Evolutionary conservation across 2,113 vertebrate species (phyloP), one percentile per base, ranked within the genome.

Genomic region (Halcyon senegalensis): DNA sequence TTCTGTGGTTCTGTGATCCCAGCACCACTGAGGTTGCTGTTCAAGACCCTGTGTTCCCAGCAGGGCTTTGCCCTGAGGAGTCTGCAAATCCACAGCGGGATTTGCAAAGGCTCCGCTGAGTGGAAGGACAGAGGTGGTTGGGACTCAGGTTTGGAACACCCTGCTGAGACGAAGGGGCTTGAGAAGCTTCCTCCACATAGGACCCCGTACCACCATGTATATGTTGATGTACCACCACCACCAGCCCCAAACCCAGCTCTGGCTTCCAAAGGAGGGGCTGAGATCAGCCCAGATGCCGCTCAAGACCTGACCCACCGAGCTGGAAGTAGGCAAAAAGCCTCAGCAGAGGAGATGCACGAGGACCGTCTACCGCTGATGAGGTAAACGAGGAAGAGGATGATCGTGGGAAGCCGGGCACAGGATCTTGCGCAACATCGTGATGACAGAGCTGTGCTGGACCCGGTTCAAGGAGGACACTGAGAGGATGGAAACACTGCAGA

Each of bases 61-160:
- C 0, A 16, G 24, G 48, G 50, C 37, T 92, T 68, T 67, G 11
- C n/a, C 39, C 63, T 12, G 5, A 46, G 63, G 39, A 51, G 35
- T 27, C 84, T 55, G 43, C 33, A 35, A 2, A 64, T 39, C 43
- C 48, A 2, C 0, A 0, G 55, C 4, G 14, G 48, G 39, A 30
- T 84, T 50, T 23, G 43, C n/a, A 50, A 56, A 64, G 25, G 55
- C 58, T 24, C 86, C 5, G 1, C 35, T 28, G 2, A 0, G 16
- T 63, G 48, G 60, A 39, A 87, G 60, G 66, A 16, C n/a, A 8
- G 69, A 44, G 50, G 53, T 44, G n/a, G 24, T 39, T 64, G 73
- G 59, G 35, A 5, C 10, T 4, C 7, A 5, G 43, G 31, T 43
- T 67, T 48, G 83, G 75, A 83, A 25, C 44, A 23, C 5, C 24